phyloP scores from a whole-genome alignment of 2,797 vertebrate genomes.

The Molossus molossus region DNA sequence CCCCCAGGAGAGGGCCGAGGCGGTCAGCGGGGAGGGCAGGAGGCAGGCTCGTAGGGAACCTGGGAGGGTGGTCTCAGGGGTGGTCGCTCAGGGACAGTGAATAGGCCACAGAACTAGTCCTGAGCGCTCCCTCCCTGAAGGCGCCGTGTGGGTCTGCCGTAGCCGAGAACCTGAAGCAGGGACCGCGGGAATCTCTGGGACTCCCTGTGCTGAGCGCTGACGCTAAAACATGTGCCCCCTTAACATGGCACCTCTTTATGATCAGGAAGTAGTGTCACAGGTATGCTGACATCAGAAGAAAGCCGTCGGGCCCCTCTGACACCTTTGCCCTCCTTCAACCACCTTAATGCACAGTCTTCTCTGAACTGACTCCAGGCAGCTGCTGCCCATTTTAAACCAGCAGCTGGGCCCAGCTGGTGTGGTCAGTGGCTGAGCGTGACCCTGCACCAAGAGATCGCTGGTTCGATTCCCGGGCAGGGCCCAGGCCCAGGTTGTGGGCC shows the following conservation, averaged over 20 bases:
- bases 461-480: no score
- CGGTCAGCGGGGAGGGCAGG: neutral
- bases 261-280: neutral
- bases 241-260: neutral
- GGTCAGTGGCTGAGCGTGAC: no score
- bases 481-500: no score
- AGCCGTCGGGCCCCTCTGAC: neutral
- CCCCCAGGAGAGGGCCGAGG: neutral
- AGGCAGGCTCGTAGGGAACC: neutral
- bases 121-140: neutral
- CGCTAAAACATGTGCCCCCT: neutral
- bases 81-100: neutral
- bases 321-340: neutral
- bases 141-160: neutral
- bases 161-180: neutral
- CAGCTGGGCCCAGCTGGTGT: no score
- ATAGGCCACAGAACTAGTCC: neutral
- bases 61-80: neutral
- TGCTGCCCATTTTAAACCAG: neutral
- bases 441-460: no score
- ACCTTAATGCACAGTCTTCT: neutral
- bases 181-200: neutral
- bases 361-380: neutral
- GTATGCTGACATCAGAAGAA: neutral
- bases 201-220: neutral